A percentile compares a stretch with the other conserved stretches of the same genome.
phyloP scores from a whole-genome alignment of 2,113 vertebrate species.

The Dipodomys stephensi region DNA sequence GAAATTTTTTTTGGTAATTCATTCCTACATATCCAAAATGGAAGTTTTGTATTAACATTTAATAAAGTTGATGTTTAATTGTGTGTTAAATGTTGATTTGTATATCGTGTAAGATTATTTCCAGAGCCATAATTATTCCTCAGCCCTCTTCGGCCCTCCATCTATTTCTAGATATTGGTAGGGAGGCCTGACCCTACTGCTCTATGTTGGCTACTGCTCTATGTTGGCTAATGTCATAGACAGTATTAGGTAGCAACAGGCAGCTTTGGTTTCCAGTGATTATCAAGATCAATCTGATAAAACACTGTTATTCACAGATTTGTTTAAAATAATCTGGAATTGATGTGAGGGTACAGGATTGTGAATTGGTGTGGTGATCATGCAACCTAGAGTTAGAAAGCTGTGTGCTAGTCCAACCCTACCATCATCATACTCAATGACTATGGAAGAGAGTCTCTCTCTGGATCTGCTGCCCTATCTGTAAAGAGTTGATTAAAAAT shows the following conservation, averaged over 20 bases:
- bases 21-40: constrained; percentile 1
- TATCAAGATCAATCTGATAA: not conserved
- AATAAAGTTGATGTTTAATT: too few species aligned
- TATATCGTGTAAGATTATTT: not conserved
- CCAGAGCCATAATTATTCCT: not conserved
- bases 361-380: not conserved
- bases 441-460: not conserved
- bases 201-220: not conserved
- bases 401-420: not conserved
- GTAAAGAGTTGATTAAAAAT: not conserved
- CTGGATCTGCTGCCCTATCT: not conserved
- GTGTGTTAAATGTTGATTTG: not conserved
- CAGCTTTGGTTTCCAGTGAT: not conserved
- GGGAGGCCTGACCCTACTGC: not conserved
- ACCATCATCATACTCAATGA: not conserved
- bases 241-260: not conserved
- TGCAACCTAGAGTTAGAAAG: not conserved
- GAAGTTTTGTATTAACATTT: not conserved
- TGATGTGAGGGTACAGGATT: not conserved
- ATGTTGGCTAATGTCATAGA: not conserved
- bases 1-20: not conserved
- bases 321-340: not conserved
- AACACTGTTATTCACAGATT: not conserved
- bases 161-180: not conserved
- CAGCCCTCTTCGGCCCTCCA: not conserved